These are phyloP conservation scores for Brachyhypopomus occidentalis DNA, from an alignment of 2,113 vertebrate species.

Conservation along the genomic window DNA sequence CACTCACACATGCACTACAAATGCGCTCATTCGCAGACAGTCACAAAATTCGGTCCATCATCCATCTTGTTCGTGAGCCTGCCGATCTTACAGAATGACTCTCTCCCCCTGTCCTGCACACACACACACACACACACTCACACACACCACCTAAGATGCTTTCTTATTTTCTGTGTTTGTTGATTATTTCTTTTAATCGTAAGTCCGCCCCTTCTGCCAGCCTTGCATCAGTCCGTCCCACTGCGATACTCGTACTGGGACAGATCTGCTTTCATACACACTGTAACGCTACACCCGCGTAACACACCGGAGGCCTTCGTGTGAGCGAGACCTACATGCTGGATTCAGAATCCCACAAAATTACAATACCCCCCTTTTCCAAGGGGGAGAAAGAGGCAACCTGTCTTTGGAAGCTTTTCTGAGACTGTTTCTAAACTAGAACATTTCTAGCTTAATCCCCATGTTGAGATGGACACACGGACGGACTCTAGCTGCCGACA, in stretches of 20 bases:
- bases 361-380: constrained; percentile 29
- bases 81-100: not conserved
- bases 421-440: constrained; percentile 8
- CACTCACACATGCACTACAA: not conserved
- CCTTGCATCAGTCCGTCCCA: constrained; percentile 15
- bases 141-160: constrained; percentile 16
- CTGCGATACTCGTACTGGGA: constrained; percentile 35
- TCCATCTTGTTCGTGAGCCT: not conserved
- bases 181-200: constrained; percentile 2
- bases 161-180: not conserved
- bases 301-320: constrained; percentile 16
- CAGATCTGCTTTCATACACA: constrained; percentile 42
- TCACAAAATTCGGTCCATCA: not conserved
- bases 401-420: constrained; percentile 42
- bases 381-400: constrained; percentile 25
- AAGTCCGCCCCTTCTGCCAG: not conserved
- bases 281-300: constrained; percentile 40
- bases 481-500: not conserved
- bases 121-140: not conserved
- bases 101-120: not conserved
- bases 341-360: constrained; percentile 41
- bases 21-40: constrained; percentile 6
- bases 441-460: constrained; percentile 32
- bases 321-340: constrained; percentile 40
- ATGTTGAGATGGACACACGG: constrained; percentile 19